phyloP scores from a whole-genome alignment of 2,888 invertebrate species.

The Tiphia femorata region DNA sequence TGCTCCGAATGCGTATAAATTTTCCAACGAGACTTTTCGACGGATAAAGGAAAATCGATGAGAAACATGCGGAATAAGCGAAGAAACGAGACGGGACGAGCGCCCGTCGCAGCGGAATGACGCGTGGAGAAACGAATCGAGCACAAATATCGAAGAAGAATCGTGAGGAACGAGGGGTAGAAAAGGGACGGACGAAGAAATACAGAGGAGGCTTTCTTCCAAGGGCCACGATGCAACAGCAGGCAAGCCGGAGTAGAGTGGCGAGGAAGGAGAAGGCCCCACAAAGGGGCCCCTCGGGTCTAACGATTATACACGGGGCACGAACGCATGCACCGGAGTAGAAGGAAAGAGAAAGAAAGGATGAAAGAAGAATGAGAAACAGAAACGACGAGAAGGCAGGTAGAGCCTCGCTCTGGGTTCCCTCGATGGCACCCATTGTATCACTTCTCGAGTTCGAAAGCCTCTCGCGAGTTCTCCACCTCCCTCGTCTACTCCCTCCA shows the following conservation, averaged over 20 bases:
- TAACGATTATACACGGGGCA: slow-evolving; percentile 7
- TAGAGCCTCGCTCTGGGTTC: no score
- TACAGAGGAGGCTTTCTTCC: not conserved
- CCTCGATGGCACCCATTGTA: no score
- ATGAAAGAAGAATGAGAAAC: not conserved
- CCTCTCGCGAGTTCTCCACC: no score
- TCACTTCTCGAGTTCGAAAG: no score
- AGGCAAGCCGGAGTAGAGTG: slow-evolving; percentile 6
- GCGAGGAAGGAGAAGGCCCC: slow-evolving; percentile 1
- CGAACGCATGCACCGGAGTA: not conserved
- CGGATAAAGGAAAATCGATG: not conserved
- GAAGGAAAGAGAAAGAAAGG: not conserved
- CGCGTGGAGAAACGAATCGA: no score
- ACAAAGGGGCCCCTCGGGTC: slow-evolving; percentile 8
- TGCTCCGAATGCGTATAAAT: not conserved
- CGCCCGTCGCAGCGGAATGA: no score
- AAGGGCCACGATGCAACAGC: slow-evolving; percentile 4
- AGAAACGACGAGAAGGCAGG: no score
- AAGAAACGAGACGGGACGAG: no score
- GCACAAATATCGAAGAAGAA: not conserved
- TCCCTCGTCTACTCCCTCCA: no score
- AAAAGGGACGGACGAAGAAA: not conserved
- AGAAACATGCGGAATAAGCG: no score
- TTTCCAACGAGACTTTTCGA: not conserved
- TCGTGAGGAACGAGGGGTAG: not conserved